Evolutionary conservation across 2,797 vertebrate genomes (phyloP).

Genomic region (Poecilia velifera): DNA sequence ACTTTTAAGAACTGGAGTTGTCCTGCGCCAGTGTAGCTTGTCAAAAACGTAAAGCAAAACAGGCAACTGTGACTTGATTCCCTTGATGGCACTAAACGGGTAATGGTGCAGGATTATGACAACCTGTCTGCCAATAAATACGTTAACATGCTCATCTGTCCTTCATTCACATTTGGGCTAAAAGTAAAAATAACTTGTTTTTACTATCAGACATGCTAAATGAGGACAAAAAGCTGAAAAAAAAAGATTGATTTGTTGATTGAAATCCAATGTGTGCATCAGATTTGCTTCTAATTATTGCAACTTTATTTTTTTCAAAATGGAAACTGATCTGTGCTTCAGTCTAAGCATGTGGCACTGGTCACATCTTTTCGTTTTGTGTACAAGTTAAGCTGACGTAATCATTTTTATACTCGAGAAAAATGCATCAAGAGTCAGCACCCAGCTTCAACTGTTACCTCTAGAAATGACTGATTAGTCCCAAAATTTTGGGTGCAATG

Average conservation of each 20-base stretch:
- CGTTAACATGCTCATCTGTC: background rate
- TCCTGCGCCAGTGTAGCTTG: background rate
- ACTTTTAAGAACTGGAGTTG: background rate
- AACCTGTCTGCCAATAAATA: background rate
- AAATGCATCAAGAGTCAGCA: background rate
- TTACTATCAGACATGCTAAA: background rate
- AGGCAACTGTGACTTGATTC: background rate
- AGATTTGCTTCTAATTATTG: background rate
- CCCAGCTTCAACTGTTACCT: background rate
- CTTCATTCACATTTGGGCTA: background rate
- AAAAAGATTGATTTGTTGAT: background rate
- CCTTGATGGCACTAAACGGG: background rate
- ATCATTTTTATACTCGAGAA: background rate
- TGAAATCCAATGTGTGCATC: background rate
- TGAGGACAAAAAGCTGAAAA: background rate
- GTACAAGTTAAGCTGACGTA: background rate
- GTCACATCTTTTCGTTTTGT: background rate
- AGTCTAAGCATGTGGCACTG: background rate
- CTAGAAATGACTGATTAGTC: background rate
- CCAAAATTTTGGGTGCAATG: background rate
- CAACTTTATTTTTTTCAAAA: background rate
- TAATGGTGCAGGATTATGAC: background rate
- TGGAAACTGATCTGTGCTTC: background rate
- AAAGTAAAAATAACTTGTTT: background rate
- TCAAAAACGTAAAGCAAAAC: background rate